Evolutionary conservation across 2,113 vertebrate species (phyloP).

Genomic region (Rhabdomys dilectus): DNA sequence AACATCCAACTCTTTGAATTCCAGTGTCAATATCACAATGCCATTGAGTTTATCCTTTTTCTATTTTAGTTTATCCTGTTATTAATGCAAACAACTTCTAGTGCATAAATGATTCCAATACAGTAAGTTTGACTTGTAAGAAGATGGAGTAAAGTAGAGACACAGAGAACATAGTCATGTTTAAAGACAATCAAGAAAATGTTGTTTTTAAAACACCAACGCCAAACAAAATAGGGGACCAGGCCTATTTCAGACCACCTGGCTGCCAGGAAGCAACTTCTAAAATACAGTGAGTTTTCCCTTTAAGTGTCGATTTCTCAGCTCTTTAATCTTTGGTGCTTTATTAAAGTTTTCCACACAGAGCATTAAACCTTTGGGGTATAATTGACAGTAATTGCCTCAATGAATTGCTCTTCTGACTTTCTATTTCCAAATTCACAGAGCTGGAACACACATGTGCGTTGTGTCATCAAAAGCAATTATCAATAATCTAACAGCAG

Average conservation of each 20-base stretch:
- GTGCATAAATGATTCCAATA: not conserved
- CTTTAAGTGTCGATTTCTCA: slow-evolving; percentile 17
- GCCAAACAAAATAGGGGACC: slow-evolving; percentile 56
- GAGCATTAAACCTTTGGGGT: not conserved
- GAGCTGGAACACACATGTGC: not conserved
- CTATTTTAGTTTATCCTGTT: not conserved
- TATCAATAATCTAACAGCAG: not conserved
- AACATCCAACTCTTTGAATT: not conserved
- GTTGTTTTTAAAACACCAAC: not conserved
- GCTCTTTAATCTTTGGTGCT: not conserved
- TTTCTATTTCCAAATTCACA: slow-evolving; percentile 35
- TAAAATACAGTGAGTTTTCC: slow-evolving; percentile 40
- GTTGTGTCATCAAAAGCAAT: not conserved
- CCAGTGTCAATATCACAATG: not conserved
- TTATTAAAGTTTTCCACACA: slow-evolving; percentile 59
- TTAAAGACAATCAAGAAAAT: not conserved
- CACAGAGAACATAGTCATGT: not conserved
- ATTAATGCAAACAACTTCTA: not conserved
- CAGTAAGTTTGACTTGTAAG: not conserved
- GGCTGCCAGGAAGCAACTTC: slow-evolving; percentile 32
- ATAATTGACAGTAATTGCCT: slow-evolving; percentile 47
- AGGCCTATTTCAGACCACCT: slow-evolving; percentile 20
- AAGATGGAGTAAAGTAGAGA: not conserved
- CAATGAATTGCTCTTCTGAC: not conserved
- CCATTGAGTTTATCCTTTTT: not conserved